These are phyloP conservation scores for Sitodiplosis mosellana DNA, from an alignment of 1,140 invertebrate species.

Conservation along the genomic window DNA sequence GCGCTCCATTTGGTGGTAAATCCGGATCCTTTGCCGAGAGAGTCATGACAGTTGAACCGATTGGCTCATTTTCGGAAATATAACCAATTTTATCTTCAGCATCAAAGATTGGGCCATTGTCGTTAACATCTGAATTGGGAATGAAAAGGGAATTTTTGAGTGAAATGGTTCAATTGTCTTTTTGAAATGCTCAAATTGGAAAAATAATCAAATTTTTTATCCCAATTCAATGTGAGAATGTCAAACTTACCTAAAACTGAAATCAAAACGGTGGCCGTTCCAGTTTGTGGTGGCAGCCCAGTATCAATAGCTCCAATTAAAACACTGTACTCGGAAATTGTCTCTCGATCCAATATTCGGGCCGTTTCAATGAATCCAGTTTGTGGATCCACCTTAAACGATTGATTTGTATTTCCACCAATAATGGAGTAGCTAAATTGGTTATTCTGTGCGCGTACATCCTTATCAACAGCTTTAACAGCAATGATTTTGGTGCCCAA, in stretches of 20 bases:
- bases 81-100: conserved; percentile 47
- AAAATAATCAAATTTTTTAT: too few relatives aligned
- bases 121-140: conserved; percentile 68
- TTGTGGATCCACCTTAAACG: conserved; percentile 78
- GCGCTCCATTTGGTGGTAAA: conserved; percentile 76
- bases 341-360: conserved; percentile 63
- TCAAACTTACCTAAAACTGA: conserved; percentile 11
- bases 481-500: conserved; percentile 53
- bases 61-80: conserved; percentile 74
- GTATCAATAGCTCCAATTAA: conserved; percentile 82
- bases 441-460: conserved; percentile 77
- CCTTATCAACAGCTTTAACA: conserved; percentile 78
- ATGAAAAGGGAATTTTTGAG: conserved; percentile 6
- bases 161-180: not conserved
- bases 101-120: conserved; percentile 78
- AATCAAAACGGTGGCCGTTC: conserved; percentile 63
- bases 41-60: conserved; percentile 66
- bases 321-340: conserved; percentile 50
- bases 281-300: conserved; percentile 70
- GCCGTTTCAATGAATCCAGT: conserved; percentile 66
- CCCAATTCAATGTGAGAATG: too few relatives aligned
- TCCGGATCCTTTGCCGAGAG: conserved; percentile 75
- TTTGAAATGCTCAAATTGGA: too few relatives aligned
- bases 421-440: conserved; percentile 84
- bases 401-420: conserved; percentile 58